Percentiles rank a stretch among this genome's conserved stretches.
Evolutionary conservation across 2,888 invertebrate species (phyloP).

Genomic region (Drosophila helvetica): DNA sequence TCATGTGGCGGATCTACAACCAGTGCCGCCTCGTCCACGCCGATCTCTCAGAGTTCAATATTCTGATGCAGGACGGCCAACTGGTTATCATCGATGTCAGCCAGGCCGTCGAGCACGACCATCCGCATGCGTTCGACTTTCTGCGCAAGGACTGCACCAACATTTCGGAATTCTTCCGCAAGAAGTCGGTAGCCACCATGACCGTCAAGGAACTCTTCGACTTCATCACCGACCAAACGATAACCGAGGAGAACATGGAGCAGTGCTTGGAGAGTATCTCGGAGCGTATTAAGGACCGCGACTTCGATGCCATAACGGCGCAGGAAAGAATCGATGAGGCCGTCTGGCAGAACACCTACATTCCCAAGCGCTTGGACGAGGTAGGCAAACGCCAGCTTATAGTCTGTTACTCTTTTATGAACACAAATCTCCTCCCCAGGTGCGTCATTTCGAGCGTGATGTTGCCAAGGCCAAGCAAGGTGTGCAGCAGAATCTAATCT

Average conservation of each 20-base stretch:
- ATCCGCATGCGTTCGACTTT: slow-evolving; percentile 97
- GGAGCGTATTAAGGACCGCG: slow-evolving; percentile 87
- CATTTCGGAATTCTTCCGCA: slow-evolving; percentile 94
- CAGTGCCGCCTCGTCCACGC: slow-evolving; percentile 98
- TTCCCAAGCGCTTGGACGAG: slow-evolving; percentile 96
- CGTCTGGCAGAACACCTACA: slow-evolving; percentile 96
- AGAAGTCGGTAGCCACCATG: slow-evolving; percentile 95
- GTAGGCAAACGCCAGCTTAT: slow-evolving; percentile 84
- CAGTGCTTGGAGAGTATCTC: slow-evolving; percentile 90
- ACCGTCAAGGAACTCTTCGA: slow-evolving; percentile 96
- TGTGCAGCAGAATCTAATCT: slow-evolving; percentile 89
- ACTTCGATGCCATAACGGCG: slow-evolving; percentile 88
- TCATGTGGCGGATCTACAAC: slow-evolving; percentile 97
- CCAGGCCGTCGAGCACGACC: slow-evolving; percentile 99
- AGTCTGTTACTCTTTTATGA: not conserved
- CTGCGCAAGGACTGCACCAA: slow-evolving; percentile 97
- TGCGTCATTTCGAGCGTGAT: slow-evolving; percentile 93
- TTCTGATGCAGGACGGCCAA: slow-evolving; percentile 92
- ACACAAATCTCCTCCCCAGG: slow-evolving; percentile 85
- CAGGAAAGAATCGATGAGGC: slow-evolving; percentile 94
- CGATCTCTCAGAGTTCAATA: slow-evolving; percentile 98
- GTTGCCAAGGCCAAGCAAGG: slow-evolving; percentile 91
- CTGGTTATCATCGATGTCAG: slow-evolving; percentile 98
- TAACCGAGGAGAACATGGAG: slow-evolving; percentile 91
- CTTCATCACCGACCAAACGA: slow-evolving; percentile 96